A percentile compares a stretch with the other conserved stretches of the same genome.
These are phyloP conservation scores for Festucalex cinctus DNA, from an alignment of 2,113 vertebrate genomes.

Conservation along the genomic window DNA sequence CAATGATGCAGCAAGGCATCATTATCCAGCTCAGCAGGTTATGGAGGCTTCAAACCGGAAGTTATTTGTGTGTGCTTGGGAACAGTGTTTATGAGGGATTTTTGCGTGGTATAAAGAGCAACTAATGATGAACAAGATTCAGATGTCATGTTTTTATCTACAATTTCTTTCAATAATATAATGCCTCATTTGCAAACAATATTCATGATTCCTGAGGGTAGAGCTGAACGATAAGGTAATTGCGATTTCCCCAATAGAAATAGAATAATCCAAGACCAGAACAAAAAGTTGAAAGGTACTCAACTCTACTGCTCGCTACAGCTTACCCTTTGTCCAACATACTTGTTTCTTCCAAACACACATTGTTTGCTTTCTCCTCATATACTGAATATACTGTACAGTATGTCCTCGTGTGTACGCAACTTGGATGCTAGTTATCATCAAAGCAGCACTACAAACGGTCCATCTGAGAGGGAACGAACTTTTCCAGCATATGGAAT, in stretches of 20 bases:
- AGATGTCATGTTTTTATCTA: background rate
- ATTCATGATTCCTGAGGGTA: too few relatives aligned
- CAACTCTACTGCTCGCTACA: background rate
- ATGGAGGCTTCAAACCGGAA: conserved; percentile 13
- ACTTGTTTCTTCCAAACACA: background rate
- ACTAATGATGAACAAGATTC: background rate
- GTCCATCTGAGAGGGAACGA: conserved; percentile 32
- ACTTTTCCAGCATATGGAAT: conserved; percentile 70
- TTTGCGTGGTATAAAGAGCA: conserved; percentile 11
- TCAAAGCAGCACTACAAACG: conserved; percentile 31
- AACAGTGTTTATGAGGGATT: conserved; percentile 7
- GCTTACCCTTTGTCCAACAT: background rate
- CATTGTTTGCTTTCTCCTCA: background rate
- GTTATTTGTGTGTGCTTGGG: conserved; percentile 6
- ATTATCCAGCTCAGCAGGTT: conserved; percentile 39
- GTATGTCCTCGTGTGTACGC: background rate
- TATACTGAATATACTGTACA: background rate
- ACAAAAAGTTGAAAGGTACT: background rate
- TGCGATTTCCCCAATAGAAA: too few relatives aligned
- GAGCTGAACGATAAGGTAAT: too few relatives aligned
- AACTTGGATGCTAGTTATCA: conserved; percentile 10
- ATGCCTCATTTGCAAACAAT: background rate
- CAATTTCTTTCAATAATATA: background rate
- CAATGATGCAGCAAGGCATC: conserved; percentile 28
- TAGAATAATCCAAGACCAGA: background rate